phyloP scores from a whole-genome alignment of 1,140 invertebrate species.

The Drosophila littoralis region DNA sequence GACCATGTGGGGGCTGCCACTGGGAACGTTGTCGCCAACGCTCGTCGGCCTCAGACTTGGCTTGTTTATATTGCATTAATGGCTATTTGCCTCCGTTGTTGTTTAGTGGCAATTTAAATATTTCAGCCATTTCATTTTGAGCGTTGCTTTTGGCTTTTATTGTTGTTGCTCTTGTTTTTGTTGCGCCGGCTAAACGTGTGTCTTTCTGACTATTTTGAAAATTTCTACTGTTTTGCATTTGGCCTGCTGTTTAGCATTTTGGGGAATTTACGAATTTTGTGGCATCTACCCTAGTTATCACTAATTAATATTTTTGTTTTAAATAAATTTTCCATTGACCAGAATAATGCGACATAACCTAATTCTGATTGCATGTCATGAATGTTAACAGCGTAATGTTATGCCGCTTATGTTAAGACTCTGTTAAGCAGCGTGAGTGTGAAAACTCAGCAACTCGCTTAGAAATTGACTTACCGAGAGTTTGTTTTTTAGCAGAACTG shows the following conservation, averaged over 20 bases:
- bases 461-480: no score
- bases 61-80: constrained; percentile 77
- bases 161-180: constrained; percentile 15
- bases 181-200: constrained; percentile 46
- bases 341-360: no score
- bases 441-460: no score
- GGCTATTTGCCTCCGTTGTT: constrained; percentile 58
- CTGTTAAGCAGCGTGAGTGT: no score
- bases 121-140: constrained; percentile 73
- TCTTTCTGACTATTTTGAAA: constrained; percentile 45
- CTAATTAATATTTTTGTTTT: no score
- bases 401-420: no score
- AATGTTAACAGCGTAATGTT: no score
- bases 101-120: constrained; percentile 75
- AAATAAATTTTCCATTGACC: no score
- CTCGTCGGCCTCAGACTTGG: constrained; percentile 29
- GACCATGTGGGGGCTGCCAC: constrained; percentile 47
- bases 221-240: constrained; percentile 73
- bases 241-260: constrained; percentile 14
- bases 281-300: no score
- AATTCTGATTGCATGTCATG: no score
- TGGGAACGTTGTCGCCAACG: constrained; percentile 68
- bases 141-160: constrained; percentile 4
- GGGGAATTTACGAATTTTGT: constrained; percentile 9
- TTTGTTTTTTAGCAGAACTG: no score